Base-by-base conservation (phyloP, 2,797 vertebrate genomes). In the Gymnopithys bicolor region DNA sequence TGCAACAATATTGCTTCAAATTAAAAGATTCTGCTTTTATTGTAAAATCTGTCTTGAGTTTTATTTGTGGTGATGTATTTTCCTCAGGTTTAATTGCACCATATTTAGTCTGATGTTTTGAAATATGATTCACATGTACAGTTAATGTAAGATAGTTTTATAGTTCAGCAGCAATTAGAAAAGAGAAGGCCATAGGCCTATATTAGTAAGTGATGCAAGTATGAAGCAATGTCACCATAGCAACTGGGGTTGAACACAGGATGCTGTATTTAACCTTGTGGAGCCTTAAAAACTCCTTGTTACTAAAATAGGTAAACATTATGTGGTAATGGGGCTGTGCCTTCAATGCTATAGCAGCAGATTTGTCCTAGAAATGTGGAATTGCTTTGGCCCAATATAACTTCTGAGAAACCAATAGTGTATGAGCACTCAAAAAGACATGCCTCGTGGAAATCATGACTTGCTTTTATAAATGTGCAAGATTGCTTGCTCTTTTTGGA, bases 231-330 rank as follows among this genome's bases (percentile, higher is more conserved):
- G 46, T 96, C 84, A 91, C 94, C 84, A 95, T 92, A 93, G 96
- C 94, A 97, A 96, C 96, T 90, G 37, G 2, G 66, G 88, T 94
- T 96, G 86, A 83, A 93, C 87, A 90, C 17, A 70, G 35, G 87
- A 97, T 96, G n/a, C 92, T 93, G 87, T 75, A 92, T 94, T 95
- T 96, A 97, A 96, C 83, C 75, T 87, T 80, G 95, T 66, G 71
- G 87, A 96, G 91, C 85, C 84, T 93, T 95, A 68, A 96, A 84
- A 97, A 90, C 25, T 70, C 76, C 95, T 87, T 35, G 30, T 93
- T 94, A 90, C 95, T 96, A 93, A 92, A 95, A 96, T 94, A 93
- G 76, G 77, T 94, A 63, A 95, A 56, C 51, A 74, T 66, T 82
- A 7, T 55, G 81, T 58, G 85, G 63, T 87, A 90, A 91, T 60